Conservation (phyloP, 2,888 invertebrate species). For the Rhagonycha lutea region DNA sequence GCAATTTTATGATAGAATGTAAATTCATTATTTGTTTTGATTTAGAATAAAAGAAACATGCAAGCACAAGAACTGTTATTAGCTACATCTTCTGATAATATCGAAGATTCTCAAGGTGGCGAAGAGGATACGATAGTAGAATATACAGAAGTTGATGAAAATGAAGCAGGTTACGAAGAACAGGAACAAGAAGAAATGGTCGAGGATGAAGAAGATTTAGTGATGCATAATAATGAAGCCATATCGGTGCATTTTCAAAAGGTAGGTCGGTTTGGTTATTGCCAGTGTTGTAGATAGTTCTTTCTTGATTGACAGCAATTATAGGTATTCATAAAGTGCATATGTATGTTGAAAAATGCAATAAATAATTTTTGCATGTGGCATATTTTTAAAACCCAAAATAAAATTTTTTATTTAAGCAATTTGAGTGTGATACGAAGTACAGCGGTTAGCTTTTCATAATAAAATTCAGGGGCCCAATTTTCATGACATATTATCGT, state of each 20-base stretch:
- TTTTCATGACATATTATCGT: too few species aligned
- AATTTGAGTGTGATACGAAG: neutral
- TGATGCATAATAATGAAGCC: conserved; percentile 26
- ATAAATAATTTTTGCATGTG: neutral
- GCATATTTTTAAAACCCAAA: neutral
- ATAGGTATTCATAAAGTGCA: neutral
- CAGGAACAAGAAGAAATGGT: conserved; percentile 43
- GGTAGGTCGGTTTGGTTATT: conserved; percentile 34
- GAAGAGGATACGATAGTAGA: conserved; percentile 32
- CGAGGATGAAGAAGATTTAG: conserved; percentile 40
- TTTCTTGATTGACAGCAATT: neutral
- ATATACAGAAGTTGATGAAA: neutral
- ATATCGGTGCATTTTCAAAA: conserved; percentile 39
- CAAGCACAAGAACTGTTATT: neutral
- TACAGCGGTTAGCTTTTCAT: too few species aligned
- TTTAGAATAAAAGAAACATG: conserved; percentile 21
- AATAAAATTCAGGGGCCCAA: too few species aligned
- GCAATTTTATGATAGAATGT: too few species aligned
- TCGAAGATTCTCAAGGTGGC: conserved; percentile 18
- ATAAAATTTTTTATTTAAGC: neutral
- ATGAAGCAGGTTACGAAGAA: conserved; percentile 36
- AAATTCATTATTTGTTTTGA: neutral
- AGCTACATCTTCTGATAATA: neutral
- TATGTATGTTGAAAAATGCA: neutral
- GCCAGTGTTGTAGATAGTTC: conserved; percentile 24